Conservation (phyloP, 2,888 invertebrate species). For the Unio delphinus region DNA sequence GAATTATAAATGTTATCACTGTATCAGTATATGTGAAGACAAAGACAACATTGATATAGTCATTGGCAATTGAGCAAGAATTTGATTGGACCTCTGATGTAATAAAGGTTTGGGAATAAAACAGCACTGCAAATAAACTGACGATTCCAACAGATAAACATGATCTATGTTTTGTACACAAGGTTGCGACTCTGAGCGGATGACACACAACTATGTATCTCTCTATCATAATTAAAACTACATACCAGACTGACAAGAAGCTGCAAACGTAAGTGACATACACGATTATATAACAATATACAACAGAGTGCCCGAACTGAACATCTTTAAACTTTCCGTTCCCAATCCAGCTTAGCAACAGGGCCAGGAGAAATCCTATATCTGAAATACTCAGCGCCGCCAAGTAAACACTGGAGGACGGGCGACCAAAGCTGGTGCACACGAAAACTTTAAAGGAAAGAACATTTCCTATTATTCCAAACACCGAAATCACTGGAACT, state of each 20-base stretch:
- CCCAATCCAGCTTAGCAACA: constrained; percentile 72
- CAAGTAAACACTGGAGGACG: constrained; percentile 85
- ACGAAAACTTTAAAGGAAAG: constrained; percentile 83
- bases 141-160: constrained; percentile 30
- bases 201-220: constrained; percentile 86
- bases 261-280: constrained; percentile 77
- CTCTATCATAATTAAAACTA: constrained; percentile 89
- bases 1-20: constrained; percentile 49
- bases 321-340: constrained; percentile 19
- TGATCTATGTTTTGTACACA: constrained; percentile 51
- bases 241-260: constrained; percentile 87
- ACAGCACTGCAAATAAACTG: constrained; percentile 39
- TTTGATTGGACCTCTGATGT: constrained; percentile 34
- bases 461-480: constrained; percentile 83
- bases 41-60: constrained; percentile 31
- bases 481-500: constrained; percentile 77
- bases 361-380: constrained; percentile 80
- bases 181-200: constrained; percentile 75
- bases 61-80: constrained; percentile 26
- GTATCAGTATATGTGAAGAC: constrained; percentile 55
- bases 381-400: constrained; percentile 85
- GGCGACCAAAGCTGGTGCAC: constrained; percentile 80
- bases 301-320: constrained; percentile 3
- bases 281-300: constrained; percentile 38
- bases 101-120: constrained; percentile 56